Base-by-base conservation (phyloP, 2,888 invertebrate species). In the Sclerodermus sp. region DNA sequence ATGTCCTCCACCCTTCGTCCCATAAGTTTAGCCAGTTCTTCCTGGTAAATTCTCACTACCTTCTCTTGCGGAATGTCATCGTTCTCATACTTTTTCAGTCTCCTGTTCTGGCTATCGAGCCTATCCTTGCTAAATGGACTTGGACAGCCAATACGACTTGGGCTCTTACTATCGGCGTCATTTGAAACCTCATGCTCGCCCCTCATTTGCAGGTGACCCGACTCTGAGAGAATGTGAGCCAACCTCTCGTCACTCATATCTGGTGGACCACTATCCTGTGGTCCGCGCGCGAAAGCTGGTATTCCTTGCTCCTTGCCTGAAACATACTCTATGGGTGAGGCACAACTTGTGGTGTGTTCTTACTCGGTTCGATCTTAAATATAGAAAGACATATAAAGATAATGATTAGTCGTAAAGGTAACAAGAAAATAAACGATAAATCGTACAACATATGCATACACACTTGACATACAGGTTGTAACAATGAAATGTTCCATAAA, bases 51-150 rank as follows among this genome's bases (percentile, higher is more conserved):
- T 71, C 94, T 85, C 37, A 91, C 89, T 68, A 96, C 93, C 79
- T 96, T 95, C 75, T 98, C 97, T 76, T 96, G 96, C 34, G 96
- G 91, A 80, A 96, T 91, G 81, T 96, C 96, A 79, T 91, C 93
- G 79, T 93, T 92, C 79, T 92, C 91, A 80, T 92, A 93, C 70
- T 93, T 91, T 74, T 91, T 89, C 73, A 91, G 81, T 76, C 89
- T 85, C 76, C 89, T 83, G 68, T 86, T 89, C 74, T 88, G 87
- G 71, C 73, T 76, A 60, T 76, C 77, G 52, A 75, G 60, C 63
- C 68, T 76, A 71, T 86, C 86, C 79, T 86, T 86, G 52, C 89
- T 85, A 76, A 90, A 90, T 1, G 93, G 93, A 45, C 92, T 92
- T 14, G 85, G 86, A 76, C 91, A 92, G 64, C 88, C 87, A 41